Conservation (phyloP, 2,113 vertebrate genomes). For the Parus major region DNA sequence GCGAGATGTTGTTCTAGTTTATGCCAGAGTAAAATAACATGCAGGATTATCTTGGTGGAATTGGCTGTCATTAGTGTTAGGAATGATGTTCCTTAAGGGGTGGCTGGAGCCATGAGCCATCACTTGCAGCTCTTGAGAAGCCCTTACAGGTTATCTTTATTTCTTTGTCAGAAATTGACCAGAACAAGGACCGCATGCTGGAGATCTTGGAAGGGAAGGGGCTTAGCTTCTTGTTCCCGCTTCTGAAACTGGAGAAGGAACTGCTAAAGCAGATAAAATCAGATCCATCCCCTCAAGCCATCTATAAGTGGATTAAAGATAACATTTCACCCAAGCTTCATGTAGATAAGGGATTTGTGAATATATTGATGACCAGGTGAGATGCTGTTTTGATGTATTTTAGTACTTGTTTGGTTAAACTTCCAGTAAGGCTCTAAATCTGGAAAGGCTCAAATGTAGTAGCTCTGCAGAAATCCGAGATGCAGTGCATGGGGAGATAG, state of each 20-base stretch:
- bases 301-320: slow-evolving; percentile 99
- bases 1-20: rapidly evolving
- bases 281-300: slow-evolving; percentile 95
- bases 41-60: neutral
- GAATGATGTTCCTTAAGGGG: neutral
- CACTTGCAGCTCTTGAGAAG: rapidly evolving
- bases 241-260: slow-evolving; percentile 98
- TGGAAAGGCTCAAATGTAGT: rapidly evolving
- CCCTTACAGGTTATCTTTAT: neutral
- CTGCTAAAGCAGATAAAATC: slow-evolving; percentile 95
- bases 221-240: slow-evolving; percentile 96
- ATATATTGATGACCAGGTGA: slow-evolving; percentile 99
- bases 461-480: neutral
- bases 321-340: slow-evolving; percentile 98
- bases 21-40: neutral
- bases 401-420: rapidly evolving
- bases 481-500: rapidly evolving
- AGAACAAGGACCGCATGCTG: slow-evolving; percentile 99
- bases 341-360: slow-evolving; percentile 98
- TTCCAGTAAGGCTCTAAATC: rapidly evolving
- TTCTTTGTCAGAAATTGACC: slow-evolving; percentile 88
- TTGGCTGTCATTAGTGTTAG: neutral
- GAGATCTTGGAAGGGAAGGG: slow-evolving; percentile 98
- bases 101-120: rapidly evolving
- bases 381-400: neutral